Conservation (phyloP, 2,113 vertebrate species). For the Mirounga angustirostris region DNA sequence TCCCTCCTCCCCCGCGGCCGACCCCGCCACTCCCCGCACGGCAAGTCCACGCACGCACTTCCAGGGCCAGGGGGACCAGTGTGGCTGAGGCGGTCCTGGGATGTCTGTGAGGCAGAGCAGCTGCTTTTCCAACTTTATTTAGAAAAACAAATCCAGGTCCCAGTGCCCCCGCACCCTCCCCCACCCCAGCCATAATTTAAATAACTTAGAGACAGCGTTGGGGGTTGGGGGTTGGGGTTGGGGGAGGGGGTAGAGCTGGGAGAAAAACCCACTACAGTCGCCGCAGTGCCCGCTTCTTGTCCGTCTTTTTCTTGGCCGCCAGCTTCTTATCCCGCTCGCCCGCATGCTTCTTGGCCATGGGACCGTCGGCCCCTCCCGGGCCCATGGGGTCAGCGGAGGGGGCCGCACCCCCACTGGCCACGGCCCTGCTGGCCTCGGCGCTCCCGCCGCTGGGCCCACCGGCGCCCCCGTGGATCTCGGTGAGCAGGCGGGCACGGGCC, state of each 20-base stretch:
- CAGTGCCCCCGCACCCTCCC: constrained; percentile 35
- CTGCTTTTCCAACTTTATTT: constrained; percentile 83
- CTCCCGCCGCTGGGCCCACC: constrained; percentile 38
- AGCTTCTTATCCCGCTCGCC: constrained; percentile 92
- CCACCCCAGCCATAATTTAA: constrained; percentile 82
- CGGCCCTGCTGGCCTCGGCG: neutral
- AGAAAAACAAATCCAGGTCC: constrained; percentile 81
- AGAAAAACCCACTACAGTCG: constrained; percentile 89
- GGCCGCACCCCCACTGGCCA: neutral
- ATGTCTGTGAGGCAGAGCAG: neutral
- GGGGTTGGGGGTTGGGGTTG: neutral
- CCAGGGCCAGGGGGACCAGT: neutral
- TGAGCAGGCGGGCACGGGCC: constrained; percentile 93
- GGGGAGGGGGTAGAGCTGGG: neutral
- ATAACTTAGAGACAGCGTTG: constrained; percentile 80
- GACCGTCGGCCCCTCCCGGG: constrained; percentile 85
- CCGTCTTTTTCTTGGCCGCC: constrained; percentile 94
- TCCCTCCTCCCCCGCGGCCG: neutral
- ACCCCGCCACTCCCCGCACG: rapidly evolving
- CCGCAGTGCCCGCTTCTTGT: constrained; percentile 95
- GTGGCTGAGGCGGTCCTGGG: neutral
- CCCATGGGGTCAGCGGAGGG: constrained; percentile 85
- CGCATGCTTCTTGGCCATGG: constrained; percentile 95
- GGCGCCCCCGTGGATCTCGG: constrained; percentile 93
- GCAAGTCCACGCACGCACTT: rapidly evolving